Percentiles rank a stretch among this genome's conserved stretches.
phyloP scores from a whole-genome alignment of 1,140 invertebrate species.

The Trichonephila clavata region DNA sequence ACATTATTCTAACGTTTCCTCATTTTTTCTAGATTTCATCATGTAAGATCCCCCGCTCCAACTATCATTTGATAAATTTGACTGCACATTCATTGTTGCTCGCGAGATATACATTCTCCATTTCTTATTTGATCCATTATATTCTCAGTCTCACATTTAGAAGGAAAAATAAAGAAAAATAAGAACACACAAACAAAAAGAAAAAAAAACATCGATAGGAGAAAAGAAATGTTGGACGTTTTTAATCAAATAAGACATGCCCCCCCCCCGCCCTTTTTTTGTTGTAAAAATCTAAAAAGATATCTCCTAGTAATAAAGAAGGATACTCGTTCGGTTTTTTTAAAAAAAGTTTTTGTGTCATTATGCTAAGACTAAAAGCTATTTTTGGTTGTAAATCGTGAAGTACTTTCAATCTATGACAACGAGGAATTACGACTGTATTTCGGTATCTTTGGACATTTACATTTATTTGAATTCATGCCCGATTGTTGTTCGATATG shows the following conservation, averaged over 20 bases:
- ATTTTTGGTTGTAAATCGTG: background rate
- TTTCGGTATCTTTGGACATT: background rate
- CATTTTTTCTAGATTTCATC: background rate
- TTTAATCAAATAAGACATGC: conserved; percentile 14
- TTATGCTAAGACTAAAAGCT: background rate
- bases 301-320: too few relatives aligned
- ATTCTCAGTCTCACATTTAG: background rate
- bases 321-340: background rate
- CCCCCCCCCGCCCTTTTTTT: background rate
- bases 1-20: background rate
- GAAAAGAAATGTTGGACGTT: background rate
- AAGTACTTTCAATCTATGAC: background rate
- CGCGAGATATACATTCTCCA: too few relatives aligned
- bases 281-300: background rate
- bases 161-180: background rate
- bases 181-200: too few relatives aligned
- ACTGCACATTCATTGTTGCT: conserved; percentile 28
- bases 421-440: background rate
- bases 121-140: conserved; percentile 39
- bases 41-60: background rate
- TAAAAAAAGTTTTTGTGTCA: background rate
- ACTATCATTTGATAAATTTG: conserved; percentile 23
- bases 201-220: background rate
- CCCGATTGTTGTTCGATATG: background rate
- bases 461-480: background rate